These are phyloP conservation scores for Watsonalla binaria DNA, from an alignment of 2,888 invertebrate genomes.

Conservation along the genomic window DNA sequence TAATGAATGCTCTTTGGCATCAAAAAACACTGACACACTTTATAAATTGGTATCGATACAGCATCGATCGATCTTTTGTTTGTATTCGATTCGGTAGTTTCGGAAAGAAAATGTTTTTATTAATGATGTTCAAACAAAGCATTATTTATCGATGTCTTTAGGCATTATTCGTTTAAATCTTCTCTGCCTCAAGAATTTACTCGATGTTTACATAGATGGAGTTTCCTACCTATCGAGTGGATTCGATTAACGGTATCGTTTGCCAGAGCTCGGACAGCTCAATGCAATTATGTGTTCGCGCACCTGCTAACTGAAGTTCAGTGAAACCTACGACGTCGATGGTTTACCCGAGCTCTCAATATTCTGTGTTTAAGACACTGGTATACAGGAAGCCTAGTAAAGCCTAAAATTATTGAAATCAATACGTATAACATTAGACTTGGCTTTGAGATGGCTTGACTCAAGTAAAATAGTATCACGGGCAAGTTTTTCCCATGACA, in stretches of 20 bases:
- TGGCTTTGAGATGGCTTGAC: too few species aligned
- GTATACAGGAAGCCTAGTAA: too few species aligned
- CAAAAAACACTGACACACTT: not conserved
- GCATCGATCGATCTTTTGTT: too few species aligned
- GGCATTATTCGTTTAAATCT: not conserved
- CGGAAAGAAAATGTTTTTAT: too few species aligned
- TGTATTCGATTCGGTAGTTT: too few species aligned
- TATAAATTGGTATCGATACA: too few species aligned
- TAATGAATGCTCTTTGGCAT: not conserved
- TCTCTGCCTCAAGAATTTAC: constrained; percentile 5
- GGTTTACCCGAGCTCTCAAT: not conserved
- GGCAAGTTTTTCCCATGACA: too few species aligned
- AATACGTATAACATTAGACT: too few species aligned
- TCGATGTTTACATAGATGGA: constrained; percentile 13
- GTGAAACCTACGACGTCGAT: not conserved
- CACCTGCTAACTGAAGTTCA: constrained; percentile 26
- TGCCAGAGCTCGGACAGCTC: constrained; percentile 23
- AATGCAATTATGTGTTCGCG: constrained; percentile 42
- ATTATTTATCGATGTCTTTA: too few species aligned
- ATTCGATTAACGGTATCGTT: constrained; percentile 47
- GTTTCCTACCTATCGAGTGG: constrained; percentile 23
- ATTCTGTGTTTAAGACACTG: not conserved
- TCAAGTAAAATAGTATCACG: too few species aligned
- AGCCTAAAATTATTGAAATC: too few species aligned
- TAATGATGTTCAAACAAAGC: too few species aligned